These are phyloP conservation scores for Sebastolobus altivelis DNA, from an alignment of 2,797 vertebrate genomes.

Conservation along the genomic window DNA sequence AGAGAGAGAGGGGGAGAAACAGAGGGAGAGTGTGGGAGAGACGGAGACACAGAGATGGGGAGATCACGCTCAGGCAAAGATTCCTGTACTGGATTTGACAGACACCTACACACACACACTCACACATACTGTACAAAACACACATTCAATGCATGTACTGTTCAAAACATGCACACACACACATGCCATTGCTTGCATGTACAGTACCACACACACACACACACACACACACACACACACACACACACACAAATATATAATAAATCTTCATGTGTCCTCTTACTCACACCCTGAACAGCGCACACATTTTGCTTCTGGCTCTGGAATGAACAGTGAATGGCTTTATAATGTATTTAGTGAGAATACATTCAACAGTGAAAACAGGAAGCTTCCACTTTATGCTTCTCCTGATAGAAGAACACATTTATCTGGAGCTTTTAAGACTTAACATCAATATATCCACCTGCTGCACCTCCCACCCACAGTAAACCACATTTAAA, in stretches of 20 bases:
- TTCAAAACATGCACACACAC: constrained; percentile 26
- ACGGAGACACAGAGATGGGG: constrained; percentile 27
- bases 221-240: constrained; percentile 12
- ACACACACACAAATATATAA: neutral
- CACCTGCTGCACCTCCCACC: constrained; percentile 12
- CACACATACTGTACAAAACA: neutral
- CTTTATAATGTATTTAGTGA: constrained; percentile 66
- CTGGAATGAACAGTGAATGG: constrained; percentile 51
- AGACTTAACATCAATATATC: constrained; percentile 18
- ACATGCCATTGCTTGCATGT: neutral
- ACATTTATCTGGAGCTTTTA: constrained; percentile 46
- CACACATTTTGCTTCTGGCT: constrained; percentile 48
- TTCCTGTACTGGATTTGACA: constrained; percentile 44
- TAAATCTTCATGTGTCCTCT: constrained; percentile 24
- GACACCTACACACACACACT: constrained; percentile 22
- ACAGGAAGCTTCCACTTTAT: constrained; percentile 41
- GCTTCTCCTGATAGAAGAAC: constrained; percentile 32
- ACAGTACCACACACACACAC: neutral
- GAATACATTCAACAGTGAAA: constrained; percentile 52
- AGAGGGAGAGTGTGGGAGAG: constrained; percentile 25
- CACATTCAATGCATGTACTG: neutral
- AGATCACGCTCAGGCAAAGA: constrained; percentile 51
- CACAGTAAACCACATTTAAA: constrained; percentile 20
- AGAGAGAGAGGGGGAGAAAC: constrained; percentile 19
- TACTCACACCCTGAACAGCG: constrained; percentile 16